Evolutionary conservation across 1,140 invertebrate species (phyloP).

Genomic region (Macrobrachium nipponense): DNA sequence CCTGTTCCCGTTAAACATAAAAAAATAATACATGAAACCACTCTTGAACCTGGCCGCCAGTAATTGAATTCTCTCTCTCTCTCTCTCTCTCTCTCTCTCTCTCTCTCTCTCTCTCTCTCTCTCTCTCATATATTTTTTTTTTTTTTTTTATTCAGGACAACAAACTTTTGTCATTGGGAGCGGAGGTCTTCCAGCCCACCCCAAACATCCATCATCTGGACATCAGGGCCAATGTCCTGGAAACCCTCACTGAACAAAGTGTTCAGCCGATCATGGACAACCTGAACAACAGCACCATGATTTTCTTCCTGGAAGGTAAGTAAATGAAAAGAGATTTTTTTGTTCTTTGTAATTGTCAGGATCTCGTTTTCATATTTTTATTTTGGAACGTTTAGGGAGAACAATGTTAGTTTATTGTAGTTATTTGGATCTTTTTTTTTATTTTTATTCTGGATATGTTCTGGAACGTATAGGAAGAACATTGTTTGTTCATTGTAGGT

Average conservation of each 20-base stretch:
- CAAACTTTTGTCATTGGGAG: conserved; percentile 75
- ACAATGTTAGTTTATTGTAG: no score
- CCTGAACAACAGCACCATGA: conserved; percentile 78
- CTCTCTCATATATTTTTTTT: neutral
- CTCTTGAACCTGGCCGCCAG: no score
- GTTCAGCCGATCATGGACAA: conserved; percentile 80
- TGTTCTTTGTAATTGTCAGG: neutral
- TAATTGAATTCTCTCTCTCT: neutral
- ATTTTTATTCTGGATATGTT: neutral
- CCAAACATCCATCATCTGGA: conserved; percentile 78
- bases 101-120: neutral
- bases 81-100: neutral
- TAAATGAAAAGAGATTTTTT: neutral
- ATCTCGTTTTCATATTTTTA: neutral
- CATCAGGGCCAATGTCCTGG: conserved; percentile 78
- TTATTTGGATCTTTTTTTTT: neutral
- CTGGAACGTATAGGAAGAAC: no score
- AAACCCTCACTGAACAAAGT: conserved; percentile 79
- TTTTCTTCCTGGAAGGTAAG: conserved; percentile 82
- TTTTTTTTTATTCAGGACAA: conserved; percentile 71
- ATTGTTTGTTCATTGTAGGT: no score
- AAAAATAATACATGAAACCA: no score
- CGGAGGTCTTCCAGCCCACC: conserved; percentile 76
- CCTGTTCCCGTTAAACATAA: no score
- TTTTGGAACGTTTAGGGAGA: neutral